These are phyloP conservation scores for Diarsia dahlii DNA, from an alignment of 2,888 invertebrate species.

Conservation along the genomic window DNA sequence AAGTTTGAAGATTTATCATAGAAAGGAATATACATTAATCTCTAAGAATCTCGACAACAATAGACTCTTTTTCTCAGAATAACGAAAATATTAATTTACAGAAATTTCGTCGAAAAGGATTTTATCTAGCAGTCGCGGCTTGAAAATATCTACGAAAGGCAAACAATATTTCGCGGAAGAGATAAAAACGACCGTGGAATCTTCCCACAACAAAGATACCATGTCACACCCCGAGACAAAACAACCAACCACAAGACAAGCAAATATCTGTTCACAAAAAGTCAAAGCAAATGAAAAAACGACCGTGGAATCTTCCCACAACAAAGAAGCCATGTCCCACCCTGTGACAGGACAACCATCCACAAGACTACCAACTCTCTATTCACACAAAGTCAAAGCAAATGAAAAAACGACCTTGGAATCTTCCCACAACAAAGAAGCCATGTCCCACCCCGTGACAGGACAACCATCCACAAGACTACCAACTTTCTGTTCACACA, in stretches of 20 bases:
- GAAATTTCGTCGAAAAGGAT: slow-evolving; percentile 14
- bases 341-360: no score
- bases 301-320: not conserved
- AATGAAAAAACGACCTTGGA: no score
- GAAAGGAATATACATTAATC: not conserved
- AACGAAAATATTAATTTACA: slow-evolving; percentile 6
- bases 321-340: no score
- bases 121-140: slow-evolving; percentile 6
- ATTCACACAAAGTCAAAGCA: no score
- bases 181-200: not conserved
- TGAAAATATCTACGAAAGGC: slow-evolving; percentile 25
- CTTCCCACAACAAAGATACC: no score
- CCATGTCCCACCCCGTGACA: not conserved
- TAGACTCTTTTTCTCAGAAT: not conserved
- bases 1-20: no score
- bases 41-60: not conserved
- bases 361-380: no score
- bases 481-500: not conserved
- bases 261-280: no score
- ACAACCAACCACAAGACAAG: no score
- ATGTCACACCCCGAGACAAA: no score
- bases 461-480: not conserved
- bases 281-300: no score
- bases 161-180: slow-evolving; percentile 24
- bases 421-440: slow-evolving; percentile 12